Conservation (phyloP, 2,888 invertebrate genomes). For the Allolobophora icterica region DNA sequence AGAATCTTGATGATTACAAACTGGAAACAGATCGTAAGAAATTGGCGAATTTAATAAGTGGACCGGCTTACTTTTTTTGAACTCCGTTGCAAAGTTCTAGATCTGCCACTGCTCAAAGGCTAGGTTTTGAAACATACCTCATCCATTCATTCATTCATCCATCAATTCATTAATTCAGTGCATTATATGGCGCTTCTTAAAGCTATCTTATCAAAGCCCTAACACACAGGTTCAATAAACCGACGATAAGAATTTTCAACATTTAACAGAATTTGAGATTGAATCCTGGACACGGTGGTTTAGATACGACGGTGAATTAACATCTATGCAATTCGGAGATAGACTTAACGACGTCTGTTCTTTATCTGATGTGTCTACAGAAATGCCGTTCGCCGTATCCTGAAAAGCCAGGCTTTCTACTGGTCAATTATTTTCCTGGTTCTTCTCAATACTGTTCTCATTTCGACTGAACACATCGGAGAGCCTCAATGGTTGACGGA, state of each 20-base stretch:
- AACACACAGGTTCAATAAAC: background rate
- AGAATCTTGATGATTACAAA: background rate
- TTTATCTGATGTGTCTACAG: slow-evolving; percentile 5
- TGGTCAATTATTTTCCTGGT: slow-evolving; percentile 99
- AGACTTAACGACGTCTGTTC: background rate
- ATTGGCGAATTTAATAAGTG: background rate
- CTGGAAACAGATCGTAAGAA: background rate
- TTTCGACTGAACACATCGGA: slow-evolving; percentile 95
- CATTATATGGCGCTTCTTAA: no score
- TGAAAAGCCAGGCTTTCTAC: slow-evolving; percentile 98
- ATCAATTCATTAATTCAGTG: no score
- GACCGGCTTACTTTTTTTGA: background rate
- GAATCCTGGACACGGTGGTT: background rate
- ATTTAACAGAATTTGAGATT: background rate
- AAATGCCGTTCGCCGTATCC: slow-evolving; percentile 72
- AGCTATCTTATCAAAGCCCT: no score
- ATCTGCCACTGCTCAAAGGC: background rate
- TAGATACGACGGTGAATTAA: background rate
- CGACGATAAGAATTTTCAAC: background rate
- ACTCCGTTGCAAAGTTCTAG: background rate
- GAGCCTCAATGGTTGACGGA: slow-evolving; percentile 92
- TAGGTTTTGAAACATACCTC: background rate
- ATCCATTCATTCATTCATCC: no score
- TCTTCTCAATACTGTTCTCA: slow-evolving; percentile 97
- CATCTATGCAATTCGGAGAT: background rate